Evolutionary conservation across 1,140 invertebrate species (phyloP).

Genomic region (Reticulitermes speratus): DNA sequence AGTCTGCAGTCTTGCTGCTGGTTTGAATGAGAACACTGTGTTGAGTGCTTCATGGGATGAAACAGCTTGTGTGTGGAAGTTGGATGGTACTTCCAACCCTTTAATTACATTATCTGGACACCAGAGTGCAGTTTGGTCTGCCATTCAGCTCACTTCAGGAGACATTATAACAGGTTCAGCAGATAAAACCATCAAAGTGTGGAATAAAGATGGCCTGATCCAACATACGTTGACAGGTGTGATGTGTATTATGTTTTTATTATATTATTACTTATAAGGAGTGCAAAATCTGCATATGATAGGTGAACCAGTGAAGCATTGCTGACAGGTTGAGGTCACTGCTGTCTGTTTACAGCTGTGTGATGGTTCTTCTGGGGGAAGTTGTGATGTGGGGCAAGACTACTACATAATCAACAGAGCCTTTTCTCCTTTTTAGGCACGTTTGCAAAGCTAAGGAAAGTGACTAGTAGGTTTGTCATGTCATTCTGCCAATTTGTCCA

Average conservation of each 20-base stretch:
- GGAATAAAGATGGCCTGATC: constrained; percentile 62
- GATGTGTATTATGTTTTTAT: constrained; percentile 12
- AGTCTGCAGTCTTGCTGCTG: constrained; percentile 66
- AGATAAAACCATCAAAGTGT: constrained; percentile 86
- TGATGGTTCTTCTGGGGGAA: no score
- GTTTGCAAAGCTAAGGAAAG: no score
- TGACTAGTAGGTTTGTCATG: no score
- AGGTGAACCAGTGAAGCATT: neutral
- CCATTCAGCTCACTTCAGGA: constrained; percentile 59
- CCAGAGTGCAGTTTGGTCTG: constrained; percentile 71
- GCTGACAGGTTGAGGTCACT: neutral
- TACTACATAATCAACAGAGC: no score
- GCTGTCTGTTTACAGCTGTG: no score
- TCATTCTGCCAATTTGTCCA: no score
- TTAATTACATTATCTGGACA: constrained; percentile 37
- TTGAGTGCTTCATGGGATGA: constrained; percentile 89
- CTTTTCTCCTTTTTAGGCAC: no score
- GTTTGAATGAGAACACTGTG: constrained; percentile 55
- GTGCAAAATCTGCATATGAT: neutral
- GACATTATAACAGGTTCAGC: constrained; percentile 83
- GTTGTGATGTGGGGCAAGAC: no score
- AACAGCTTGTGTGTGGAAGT: constrained; percentile 78
- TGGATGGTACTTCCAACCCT: constrained; percentile 51
- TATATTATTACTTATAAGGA: neutral
- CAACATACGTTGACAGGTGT: constrained; percentile 53